These are phyloP conservation scores for Antrozous pallidus DNA, from an alignment of 2,797 vertebrate species.

Conservation along the genomic window DNA sequence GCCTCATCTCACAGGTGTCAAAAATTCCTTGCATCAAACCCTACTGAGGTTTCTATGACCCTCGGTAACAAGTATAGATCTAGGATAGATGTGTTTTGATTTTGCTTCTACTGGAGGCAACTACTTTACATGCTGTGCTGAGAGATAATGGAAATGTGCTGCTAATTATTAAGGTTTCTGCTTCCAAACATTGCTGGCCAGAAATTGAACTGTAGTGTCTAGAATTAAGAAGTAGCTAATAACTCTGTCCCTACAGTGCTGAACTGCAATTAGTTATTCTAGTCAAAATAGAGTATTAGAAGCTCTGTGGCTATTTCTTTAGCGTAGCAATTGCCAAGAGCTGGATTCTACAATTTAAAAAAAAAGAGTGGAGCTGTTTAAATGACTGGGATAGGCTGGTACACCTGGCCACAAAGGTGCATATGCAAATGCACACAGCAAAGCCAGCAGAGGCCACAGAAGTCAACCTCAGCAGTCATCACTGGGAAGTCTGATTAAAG, in stretches of 20 bases:
- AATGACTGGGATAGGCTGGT: background rate
- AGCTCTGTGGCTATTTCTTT: background rate
- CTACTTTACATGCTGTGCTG: conserved; percentile 28
- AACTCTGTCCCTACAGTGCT: conserved; percentile 39
- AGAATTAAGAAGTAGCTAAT: conserved; percentile 43
- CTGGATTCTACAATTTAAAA: background rate
- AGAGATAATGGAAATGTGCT: conserved; percentile 31
- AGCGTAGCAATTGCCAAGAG: background rate
- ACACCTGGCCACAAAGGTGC: background rate
- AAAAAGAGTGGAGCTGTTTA: background rate
- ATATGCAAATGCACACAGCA: background rate
- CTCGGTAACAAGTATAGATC: conserved; percentile 10
- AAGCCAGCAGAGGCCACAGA: background rate
- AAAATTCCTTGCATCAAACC: background rate
- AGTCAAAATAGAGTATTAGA: conserved; percentile 26
- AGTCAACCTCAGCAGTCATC: background rate
- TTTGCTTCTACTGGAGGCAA: background rate
- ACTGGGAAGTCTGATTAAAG: background rate
- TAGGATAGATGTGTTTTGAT: conserved; percentile 32
- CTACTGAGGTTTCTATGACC: background rate
- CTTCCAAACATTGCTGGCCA: background rate
- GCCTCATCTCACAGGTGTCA: background rate
- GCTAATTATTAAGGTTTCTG: conserved; percentile 23
- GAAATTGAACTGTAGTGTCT: conserved; percentile 46
- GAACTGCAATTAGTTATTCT: conserved; percentile 60